A percentile compares a stretch with the other conserved stretches of the same genome.
Conservation (phyloP, 2,113 vertebrate species). For the Monarcha castaneiventris region DNA sequence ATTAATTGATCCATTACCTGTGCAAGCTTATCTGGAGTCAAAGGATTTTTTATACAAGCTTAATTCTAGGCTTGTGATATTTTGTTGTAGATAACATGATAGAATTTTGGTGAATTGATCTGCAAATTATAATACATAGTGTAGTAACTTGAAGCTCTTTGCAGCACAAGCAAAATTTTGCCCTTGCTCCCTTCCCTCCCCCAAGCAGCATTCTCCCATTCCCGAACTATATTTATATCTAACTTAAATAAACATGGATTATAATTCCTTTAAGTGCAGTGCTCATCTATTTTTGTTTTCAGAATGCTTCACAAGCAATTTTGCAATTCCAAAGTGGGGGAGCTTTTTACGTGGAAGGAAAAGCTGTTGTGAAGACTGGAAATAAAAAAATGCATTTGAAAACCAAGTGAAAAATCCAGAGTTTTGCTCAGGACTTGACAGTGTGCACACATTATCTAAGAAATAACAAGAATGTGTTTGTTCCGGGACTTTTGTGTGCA, state of each 20-base stretch:
- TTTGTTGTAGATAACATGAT: not conserved
- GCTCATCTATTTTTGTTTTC: constrained; percentile 36
- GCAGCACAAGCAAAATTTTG: not conserved
- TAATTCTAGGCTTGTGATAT: not conserved
- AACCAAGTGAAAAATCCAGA: not conserved
- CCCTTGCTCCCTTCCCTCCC: not conserved
- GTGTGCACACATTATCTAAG: not conserved
- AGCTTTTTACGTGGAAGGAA: not conserved
- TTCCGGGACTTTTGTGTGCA: not conserved
- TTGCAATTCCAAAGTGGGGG: not conserved
- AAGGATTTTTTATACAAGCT: not conserved
- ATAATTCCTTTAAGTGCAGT: constrained; percentile 1
- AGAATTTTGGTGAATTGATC: not conserved
- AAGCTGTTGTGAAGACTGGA: not conserved
- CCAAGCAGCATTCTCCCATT: not conserved
- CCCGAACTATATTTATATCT: constrained; percentile 15
- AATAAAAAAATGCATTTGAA: not conserved
- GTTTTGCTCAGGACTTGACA: not conserved
- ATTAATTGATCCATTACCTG: not conserved
- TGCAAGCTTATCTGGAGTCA: not conserved
- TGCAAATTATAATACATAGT: not conserved
- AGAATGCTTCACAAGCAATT: not conserved
- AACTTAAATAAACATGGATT: constrained; percentile 39
- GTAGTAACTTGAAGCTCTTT: not conserved
- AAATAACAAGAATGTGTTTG: constrained; percentile 18